phyloP scores from a whole-genome alignment of 2,888 invertebrate species.

The Amiota mariae region DNA sequence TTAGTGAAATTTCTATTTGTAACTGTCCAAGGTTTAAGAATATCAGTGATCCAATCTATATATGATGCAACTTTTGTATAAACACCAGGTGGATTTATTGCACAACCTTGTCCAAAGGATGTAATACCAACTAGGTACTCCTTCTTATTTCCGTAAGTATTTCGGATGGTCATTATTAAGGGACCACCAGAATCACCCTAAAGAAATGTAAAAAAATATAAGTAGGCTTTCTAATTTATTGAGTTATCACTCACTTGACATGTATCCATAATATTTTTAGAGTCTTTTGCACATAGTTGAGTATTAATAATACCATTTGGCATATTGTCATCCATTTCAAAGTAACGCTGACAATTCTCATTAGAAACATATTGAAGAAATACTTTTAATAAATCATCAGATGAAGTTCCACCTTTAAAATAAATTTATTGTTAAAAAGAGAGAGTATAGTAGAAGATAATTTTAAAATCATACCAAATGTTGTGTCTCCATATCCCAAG shows the following conservation, averaged over 20 bases:
- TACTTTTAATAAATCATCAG: conserved; percentile 25
- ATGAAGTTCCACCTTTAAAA: conserved; percentile 3
- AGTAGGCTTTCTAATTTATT: background rate
- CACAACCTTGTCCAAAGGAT: conserved; percentile 30
- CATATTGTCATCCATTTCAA: background rate
- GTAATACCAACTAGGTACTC: conserved; percentile 21
- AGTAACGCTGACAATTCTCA: background rate
- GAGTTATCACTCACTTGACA: conserved; percentile 9
- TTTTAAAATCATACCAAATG: conserved; percentile 49
- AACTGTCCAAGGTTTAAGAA: conserved; percentile 8
- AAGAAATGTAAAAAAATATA: background rate
- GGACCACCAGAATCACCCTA: conserved; percentile 21
- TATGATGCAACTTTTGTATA: conserved; percentile 23
- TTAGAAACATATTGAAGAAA: conserved; percentile 21
- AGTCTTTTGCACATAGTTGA: conserved; percentile 24
- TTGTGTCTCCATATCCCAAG: conserved; percentile 76
- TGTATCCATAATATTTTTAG: conserved; percentile 19
- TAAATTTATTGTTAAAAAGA: background rate
- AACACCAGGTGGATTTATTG: conserved; percentile 9
- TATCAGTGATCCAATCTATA: conserved; percentile 25
- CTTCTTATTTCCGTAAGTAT: background rate
- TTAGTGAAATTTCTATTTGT: conserved; percentile 8
- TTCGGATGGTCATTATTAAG: conserved; percentile 13
- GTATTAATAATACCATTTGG: conserved; percentile 21
- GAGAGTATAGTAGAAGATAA: background rate